These are phyloP conservation scores for Rutilus rutilus DNA, from an alignment of 2,113 vertebrate species.

Conservation along the genomic window DNA sequence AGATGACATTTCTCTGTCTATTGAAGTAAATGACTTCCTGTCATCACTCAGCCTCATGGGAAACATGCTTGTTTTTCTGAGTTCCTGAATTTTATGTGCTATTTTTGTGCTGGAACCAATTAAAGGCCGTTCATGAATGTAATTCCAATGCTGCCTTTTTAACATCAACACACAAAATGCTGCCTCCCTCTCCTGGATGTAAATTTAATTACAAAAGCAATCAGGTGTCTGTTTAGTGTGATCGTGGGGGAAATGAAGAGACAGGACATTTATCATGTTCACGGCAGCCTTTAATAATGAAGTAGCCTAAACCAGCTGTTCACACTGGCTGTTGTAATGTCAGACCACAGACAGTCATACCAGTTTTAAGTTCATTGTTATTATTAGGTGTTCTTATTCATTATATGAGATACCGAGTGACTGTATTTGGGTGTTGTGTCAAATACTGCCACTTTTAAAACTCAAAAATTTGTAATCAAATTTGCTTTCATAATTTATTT, in stretches of 20 bases:
- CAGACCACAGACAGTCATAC: not conserved
- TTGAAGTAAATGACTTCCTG: not conserved
- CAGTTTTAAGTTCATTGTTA: not conserved
- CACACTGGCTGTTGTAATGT: not conserved
- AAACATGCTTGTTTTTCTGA: not conserved
- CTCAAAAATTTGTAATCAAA: not conserved
- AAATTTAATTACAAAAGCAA: slow-evolving; percentile 44
- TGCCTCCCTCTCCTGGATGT: slow-evolving; percentile 25
- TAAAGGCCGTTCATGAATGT: not conserved
- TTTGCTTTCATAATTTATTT: not conserved
- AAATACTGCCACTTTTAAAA: not conserved
- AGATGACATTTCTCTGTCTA: not conserved
- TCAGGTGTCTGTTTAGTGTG: slow-evolving; percentile 43
- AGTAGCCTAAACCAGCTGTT: slow-evolving; percentile 47
- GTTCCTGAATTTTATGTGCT: slow-evolving; percentile 4
- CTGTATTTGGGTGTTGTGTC: not conserved
- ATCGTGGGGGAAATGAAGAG: slow-evolving; percentile 41
- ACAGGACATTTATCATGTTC: slow-evolving; percentile 40
- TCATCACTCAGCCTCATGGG: slow-evolving; percentile 1
- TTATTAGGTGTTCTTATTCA: slow-evolving; percentile 4
- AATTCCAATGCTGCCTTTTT: not conserved
- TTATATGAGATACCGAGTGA: not conserved
- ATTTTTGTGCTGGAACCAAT: not conserved
- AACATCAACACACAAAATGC: slow-evolving; percentile 25
- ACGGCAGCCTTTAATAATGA: slow-evolving; percentile 18